Base-by-base conservation (phyloP, 2,113 vertebrate species). In the Microtus oregoni region DNA sequence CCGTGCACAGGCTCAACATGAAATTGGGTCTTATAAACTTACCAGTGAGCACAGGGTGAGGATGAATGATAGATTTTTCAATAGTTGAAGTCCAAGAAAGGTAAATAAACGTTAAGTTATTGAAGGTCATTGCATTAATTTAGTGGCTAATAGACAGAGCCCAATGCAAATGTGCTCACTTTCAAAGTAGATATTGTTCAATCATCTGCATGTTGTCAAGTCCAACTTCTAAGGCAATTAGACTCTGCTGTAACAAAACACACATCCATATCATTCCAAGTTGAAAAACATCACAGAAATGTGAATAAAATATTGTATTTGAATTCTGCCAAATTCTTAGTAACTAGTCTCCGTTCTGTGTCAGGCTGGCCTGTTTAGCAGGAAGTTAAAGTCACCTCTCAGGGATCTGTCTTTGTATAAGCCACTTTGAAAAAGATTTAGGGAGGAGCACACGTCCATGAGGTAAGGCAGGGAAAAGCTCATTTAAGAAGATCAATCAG, bases 401-500 rank as follows among this genome's bases (percentile, higher is more conserved):
- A 19, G 73, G n/a, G 19, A 96, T 67, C 28, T 73, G 24, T 89
- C 75, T 95, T 95, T 83, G 61, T 44, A 78, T 67, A 89, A 89
- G 78, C 63, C 92, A 89, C n/a, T 85, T 68, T 94, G 87, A 95
- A 78, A 87, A 87, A 83, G 78, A 95, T 65, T 96, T 87, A 94
- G 65, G 72, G 94, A 97, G 68, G 94, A 70, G 8, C 28, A 20
- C 22, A 78, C 1, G 44, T 81, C 65, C 67, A 90, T 81, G 86
- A 90, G 85, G 85, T 35, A 47, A 97, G 67, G 20, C 32, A 81
- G 76, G 82, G 79, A 77, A 97, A 94, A 96, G 72, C 79, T 96
- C 90, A 94, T 96, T 97, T 97, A 75, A 94, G 76, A 89, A 92
- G 96, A 97, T 97, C 92, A 97, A 70, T 96, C 88, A 94, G 76